Evolutionary conservation across 2,797 vertebrate species (phyloP).

Genomic region (Notoglanidium macrostoma): DNA sequence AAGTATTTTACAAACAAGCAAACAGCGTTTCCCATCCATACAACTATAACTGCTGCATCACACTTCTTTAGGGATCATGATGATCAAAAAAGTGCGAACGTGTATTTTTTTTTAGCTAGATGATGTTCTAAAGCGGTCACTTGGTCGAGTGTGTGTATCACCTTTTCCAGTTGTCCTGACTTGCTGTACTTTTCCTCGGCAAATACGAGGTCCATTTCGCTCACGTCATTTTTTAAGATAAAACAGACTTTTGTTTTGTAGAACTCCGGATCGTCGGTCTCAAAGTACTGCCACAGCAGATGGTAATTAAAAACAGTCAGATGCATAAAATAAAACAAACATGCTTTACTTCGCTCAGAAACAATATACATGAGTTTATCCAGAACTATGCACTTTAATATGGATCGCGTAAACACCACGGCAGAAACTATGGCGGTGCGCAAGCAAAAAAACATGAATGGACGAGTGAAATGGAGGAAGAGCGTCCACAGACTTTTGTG

Average conservation of each 20-base stretch:
- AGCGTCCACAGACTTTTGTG: conserved; percentile 4
- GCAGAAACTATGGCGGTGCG: conserved; percentile 48
- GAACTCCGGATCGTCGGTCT: conserved; percentile 97
- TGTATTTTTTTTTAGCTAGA: background rate
- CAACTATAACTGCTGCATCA: background rate
- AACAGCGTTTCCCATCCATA: background rate
- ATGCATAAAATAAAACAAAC: conserved; percentile 52
- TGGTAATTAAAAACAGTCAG: conserved; percentile 34
- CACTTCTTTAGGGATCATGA: background rate
- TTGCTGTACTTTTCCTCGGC: conserved; percentile 98
- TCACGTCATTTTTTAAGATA: conserved; percentile 97
- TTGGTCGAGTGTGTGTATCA: conserved; percentile 63
- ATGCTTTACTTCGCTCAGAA: conserved; percentile 55
- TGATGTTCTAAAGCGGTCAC: background rate
- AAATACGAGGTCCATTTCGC: conserved; percentile 97
- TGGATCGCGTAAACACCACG: conserved; percentile 58
- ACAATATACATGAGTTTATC: conserved; percentile 53
- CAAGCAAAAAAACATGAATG: conserved; percentile 40
- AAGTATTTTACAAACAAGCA: background rate
- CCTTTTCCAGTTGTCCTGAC: conserved; percentile 96
- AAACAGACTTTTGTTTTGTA: conserved; percentile 99
- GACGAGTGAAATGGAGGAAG: conserved; percentile 48
- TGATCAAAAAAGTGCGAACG: background rate
- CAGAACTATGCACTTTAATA: conserved; percentile 34
- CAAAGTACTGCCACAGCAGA: conserved; percentile 86